A percentile compares a stretch with the other conserved stretches of the same genome.
phyloP scores from a whole-genome alignment of 2,113 vertebrate genomes.

The Otis tarda region DNA sequence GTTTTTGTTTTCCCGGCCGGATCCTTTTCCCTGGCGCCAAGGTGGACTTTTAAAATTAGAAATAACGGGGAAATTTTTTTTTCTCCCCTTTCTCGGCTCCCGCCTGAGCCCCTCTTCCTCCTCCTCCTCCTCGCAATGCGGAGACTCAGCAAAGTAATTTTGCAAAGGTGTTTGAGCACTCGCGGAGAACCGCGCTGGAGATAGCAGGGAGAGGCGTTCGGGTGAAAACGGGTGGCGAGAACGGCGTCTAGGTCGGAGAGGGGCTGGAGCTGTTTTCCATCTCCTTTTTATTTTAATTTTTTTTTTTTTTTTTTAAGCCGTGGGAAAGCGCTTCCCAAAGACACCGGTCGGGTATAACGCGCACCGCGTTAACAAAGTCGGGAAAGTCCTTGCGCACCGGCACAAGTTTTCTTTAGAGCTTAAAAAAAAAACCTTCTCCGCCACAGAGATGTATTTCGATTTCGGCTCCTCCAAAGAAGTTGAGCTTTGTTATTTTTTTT shows the following conservation, averaged over 20 bases:
- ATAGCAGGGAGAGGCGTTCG: neutral
- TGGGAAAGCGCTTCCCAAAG: neutral
- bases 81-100: neutral
- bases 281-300: neutral
- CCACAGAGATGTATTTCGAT: neutral
- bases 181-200: neutral
- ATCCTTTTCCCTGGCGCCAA: neutral
- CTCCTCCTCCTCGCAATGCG: neutral
- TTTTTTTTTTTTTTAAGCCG: neutral
- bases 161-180: neutral
- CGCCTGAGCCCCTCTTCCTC: neutral
- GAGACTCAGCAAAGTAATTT: slow-evolving; percentile 9
- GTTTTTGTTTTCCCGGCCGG: neutral
- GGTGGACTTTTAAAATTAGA: neutral
- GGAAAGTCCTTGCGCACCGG: neutral
- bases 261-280: neutral
- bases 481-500: neutral
- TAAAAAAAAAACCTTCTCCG: neutral
- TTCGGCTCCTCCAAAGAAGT: neutral
- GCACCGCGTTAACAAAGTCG: slow-evolving; percentile 6
- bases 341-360: neutral
- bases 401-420: slow-evolving; percentile 28
- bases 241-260: neutral
- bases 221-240: neutral
- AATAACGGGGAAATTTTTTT: neutral